These are phyloP conservation scores for Crossaster papposus DNA, from an alignment of 53 echinoderm and acorn worm genomes.

Conservation along the genomic window DNA sequence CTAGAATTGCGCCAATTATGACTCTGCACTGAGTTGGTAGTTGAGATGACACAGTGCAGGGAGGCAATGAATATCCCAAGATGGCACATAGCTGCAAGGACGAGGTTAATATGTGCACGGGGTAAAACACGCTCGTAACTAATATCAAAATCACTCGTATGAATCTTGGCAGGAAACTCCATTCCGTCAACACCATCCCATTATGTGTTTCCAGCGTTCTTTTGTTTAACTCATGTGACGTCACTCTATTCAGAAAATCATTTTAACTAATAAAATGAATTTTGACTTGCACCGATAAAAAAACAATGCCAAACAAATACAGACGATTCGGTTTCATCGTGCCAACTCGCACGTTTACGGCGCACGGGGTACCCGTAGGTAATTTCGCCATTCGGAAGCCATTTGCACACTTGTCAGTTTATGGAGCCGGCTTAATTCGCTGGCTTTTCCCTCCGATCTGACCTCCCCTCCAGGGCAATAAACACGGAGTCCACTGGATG, in stretches of 20 bases:
- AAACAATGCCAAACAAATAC: not conserved
- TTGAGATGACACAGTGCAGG: not conserved
- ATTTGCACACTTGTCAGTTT: constrained; percentile 59
- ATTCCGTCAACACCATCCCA: constrained; percentile 1
- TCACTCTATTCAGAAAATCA: no score
- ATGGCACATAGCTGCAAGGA: constrained; percentile 19
- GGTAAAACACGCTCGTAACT: not conserved
- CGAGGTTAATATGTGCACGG: not conserved
- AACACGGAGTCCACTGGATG: not conserved
- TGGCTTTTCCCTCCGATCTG: constrained; percentile 12
- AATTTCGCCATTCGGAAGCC: constrained; percentile 42
- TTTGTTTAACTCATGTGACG: not conserved
- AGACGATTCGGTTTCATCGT: not conserved
- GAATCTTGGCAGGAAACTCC: not conserved
- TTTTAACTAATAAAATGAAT: no score
- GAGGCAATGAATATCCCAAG: not conserved
- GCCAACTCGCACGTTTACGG: not conserved
- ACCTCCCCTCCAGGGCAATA: not conserved
- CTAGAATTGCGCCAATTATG: not conserved
- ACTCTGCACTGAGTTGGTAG: no score
- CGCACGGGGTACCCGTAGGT: constrained; percentile 15
- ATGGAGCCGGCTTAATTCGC: constrained; percentile 24
- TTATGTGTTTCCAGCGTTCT: not conserved
- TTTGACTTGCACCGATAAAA: not conserved
- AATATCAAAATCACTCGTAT: not conserved